Evolutionary conservation across 2,113 vertebrate genomes (phyloP).

Genomic region (Spizaetus ornatus): DNA sequence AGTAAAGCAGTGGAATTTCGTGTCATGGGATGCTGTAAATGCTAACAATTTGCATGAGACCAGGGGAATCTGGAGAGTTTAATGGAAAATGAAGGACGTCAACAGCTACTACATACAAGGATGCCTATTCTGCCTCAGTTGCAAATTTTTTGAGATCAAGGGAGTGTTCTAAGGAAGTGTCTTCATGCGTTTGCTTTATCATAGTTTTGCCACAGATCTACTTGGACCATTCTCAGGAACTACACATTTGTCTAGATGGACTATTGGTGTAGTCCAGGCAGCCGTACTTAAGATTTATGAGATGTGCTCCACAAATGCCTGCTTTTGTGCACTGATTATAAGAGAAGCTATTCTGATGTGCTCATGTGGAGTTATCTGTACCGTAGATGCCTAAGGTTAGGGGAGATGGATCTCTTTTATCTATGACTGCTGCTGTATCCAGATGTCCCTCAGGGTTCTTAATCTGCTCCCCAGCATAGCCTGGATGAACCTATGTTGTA

Average conservation of each 20-base stretch:
- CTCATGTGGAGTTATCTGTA: background rate
- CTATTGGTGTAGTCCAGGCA: background rate
- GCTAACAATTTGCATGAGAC: background rate
- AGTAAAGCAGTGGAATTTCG: background rate
- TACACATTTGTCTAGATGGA: background rate
- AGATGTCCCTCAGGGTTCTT: background rate
- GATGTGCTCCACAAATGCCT: background rate
- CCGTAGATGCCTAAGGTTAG: background rate
- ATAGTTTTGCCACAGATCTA: background rate
- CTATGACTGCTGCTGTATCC: background rate
- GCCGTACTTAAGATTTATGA: background rate
- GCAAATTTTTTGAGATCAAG: background rate
- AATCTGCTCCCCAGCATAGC: background rate
- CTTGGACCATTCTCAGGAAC: background rate
- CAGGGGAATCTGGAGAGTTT: background rate
- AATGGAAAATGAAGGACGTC: background rate
- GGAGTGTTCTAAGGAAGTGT: background rate
- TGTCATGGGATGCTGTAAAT: background rate
- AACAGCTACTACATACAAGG: background rate
- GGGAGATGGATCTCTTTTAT: background rate
- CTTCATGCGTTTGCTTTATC: background rate
- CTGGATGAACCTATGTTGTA: background rate
- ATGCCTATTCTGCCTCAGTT: background rate
- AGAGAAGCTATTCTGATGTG: background rate
- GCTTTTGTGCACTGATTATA: background rate